A percentile compares a stretch with the other conserved stretches of the same genome.
phyloP scores from a whole-genome alignment of 1,140 invertebrate genomes.

The Drosophila tristis region DNA sequence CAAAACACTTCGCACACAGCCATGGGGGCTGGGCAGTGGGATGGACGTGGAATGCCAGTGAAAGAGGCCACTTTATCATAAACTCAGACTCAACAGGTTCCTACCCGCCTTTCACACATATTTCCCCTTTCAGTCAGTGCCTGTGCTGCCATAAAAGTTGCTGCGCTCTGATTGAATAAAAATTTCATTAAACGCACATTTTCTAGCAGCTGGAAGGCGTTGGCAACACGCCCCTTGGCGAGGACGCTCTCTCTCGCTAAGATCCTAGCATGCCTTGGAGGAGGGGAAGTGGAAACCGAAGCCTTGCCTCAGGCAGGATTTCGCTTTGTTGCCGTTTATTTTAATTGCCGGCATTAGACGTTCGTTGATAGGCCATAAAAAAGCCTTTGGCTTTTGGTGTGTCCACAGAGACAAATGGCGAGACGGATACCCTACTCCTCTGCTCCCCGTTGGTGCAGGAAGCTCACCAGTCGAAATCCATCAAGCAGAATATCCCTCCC shows the following conservation, averaged over 20 bases:
- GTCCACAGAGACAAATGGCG: slow-evolving; percentile 6
- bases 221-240: slow-evolving; percentile 4
- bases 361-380: slow-evolving; percentile 74
- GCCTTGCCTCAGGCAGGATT: slow-evolving; percentile 13
- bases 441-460: neutral
- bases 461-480: slow-evolving; percentile 1
- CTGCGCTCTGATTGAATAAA: slow-evolving; percentile 74
- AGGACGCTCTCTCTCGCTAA: neutral
- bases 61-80: slow-evolving; percentile 54
- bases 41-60: neutral
- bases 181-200: slow-evolving; percentile 81
- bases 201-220: slow-evolving; percentile 51
- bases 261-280: slow-evolving; percentile 11
- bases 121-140: neutral
- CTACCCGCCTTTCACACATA: neutral
- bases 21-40: neutral
- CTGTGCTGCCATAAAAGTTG: slow-evolving; percentile 57
- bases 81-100: slow-evolving; percentile 55
- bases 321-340: slow-evolving; percentile 67
- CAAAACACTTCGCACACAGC: slow-evolving; percentile 36
- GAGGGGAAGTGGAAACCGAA: neutral
- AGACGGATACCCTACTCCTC: slow-evolving; percentile 5
- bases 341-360: slow-evolving; percentile 78
- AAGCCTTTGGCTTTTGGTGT: slow-evolving; percentile 32
- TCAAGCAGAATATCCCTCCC: slow-evolving; percentile 8